Evolutionary conservation across 2,113 vertebrate species (phyloP).

Genomic region (Mormyrus iriodes): DNA sequence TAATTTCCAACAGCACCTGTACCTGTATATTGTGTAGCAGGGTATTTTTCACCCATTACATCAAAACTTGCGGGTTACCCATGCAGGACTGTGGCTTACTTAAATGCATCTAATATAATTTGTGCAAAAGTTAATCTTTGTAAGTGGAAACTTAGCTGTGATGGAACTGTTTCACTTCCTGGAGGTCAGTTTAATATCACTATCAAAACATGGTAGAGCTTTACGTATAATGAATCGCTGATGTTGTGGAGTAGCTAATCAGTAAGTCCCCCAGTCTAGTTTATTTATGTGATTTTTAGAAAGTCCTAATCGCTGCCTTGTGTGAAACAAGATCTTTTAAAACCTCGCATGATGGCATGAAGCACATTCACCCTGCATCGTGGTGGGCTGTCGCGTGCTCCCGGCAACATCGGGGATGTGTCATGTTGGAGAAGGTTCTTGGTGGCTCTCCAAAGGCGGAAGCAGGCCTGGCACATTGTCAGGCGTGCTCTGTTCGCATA

Average conservation of each 20-base stretch:
- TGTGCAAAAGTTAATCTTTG: background rate
- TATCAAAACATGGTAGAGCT: background rate
- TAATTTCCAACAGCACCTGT: background rate
- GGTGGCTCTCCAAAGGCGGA: background rate
- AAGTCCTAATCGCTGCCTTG: background rate
- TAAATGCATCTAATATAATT: background rate
- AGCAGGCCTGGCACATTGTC: background rate
- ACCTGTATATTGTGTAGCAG: background rate
- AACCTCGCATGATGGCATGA: too few relatives aligned
- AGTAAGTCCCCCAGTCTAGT: background rate
- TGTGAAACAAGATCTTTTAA: background rate
- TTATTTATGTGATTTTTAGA: background rate
- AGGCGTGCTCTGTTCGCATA: background rate
- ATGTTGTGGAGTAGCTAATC: background rate
- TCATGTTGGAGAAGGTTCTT: background rate
- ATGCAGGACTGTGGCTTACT: background rate
- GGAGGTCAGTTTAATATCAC: background rate
- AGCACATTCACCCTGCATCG: background rate
- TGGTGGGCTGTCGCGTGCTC: background rate
- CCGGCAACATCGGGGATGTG: background rate
- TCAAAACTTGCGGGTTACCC: background rate
- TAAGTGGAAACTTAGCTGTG: background rate
- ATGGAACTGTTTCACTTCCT: background rate
- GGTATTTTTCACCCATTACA: background rate
- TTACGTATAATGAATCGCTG: background rate